Evolutionary conservation across 2,888 invertebrate species (phyloP), one percentile per base, ranked within the genome.

Genomic region (Drosophila histrio): DNA sequence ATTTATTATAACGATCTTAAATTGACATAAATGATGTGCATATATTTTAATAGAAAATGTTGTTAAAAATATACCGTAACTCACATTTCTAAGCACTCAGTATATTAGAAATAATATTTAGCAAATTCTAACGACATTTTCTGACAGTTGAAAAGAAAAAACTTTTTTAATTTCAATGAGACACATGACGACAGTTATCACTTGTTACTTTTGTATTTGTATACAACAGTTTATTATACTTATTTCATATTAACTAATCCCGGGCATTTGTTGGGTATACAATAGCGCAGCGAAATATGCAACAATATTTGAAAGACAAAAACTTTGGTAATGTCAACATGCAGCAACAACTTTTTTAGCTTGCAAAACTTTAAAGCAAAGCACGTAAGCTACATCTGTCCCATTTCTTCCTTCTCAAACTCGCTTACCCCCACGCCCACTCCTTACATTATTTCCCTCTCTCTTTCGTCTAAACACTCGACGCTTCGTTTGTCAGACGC

Each of bases 311-410:
- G 26, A 61, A 44, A 57, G n/a, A 2, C 22, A 26, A 49, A 46
- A 63, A 49, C 41, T 43, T 56, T 21, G 32, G 8, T 44, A 21
- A 49, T 62, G 75, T 58, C 58, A 75, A 70, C 47, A 52, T 38
- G 26, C 34, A 53, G 7, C 13, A 39, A 53, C 67, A 64, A 32
- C 38, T 59, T 53, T 57, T 17, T 41, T 53, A 59, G 61, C 53
- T 41, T 17, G 53, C 24, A n/a, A 69, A 82, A 86, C 61, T 72
- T 86, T 69, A 41, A 49, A 58, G 60, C 52, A 54, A 56, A 26
- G 26, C 57, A 57, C 50, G 46, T 47, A 66, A 67, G 53, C 62
- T 38, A 9, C 30, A 11, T 28, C 28, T n/a, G 2, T 6, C 24
- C 9, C n/a, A 3, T 17, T n/a, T n/a, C n/a, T n/a, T 5, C 21